Evolutionary conservation across 2,888 invertebrate genomes (phyloP).

Genomic region (Meliscaeva auricollis): DNA sequence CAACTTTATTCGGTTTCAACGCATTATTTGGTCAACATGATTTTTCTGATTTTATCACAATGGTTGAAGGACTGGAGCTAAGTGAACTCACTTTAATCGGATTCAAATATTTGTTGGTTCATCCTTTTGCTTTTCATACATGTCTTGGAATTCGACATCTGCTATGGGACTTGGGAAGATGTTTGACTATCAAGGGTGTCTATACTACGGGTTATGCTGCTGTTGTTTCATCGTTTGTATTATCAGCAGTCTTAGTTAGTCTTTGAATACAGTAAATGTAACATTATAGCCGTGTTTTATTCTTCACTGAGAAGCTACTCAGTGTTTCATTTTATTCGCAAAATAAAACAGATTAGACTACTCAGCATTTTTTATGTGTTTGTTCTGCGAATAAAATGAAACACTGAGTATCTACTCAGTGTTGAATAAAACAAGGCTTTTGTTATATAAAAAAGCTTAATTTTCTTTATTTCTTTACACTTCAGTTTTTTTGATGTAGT

Average conservation of each 20-base stretch:
- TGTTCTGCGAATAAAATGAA: no score
- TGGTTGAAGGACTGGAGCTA: conserved; percentile 49
- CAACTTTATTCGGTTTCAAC: conserved; percentile 14
- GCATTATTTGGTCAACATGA: conserved; percentile 35
- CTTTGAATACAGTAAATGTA: conserved; percentile 5
- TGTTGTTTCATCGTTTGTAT: neutral
- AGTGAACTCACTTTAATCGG: neutral
- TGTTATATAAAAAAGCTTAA: no score
- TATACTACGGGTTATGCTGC: conserved; percentile 43
- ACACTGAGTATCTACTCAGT: no score
- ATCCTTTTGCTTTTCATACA: conserved; percentile 47
- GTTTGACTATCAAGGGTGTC: conserved; percentile 18
- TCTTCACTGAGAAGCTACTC: no score
- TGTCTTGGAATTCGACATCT: conserved; percentile 59
- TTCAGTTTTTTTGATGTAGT: no score
- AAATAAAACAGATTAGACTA: no score
- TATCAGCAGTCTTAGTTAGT: neutral
- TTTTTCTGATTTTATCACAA: conserved; percentile 24
- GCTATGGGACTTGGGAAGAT: conserved; percentile 42
- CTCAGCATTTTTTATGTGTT: no score
- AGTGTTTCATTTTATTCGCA: no score
- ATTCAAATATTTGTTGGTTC: conserved; percentile 32
- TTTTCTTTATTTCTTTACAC: no score
- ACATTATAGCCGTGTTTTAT: no score
- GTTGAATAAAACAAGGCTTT: no score